A percentile compares a stretch with the other conserved stretches of the same genome.
phyloP scores from a whole-genome alignment of 2,113 vertebrate genomes.

The Trematocara macrostoma region DNA sequence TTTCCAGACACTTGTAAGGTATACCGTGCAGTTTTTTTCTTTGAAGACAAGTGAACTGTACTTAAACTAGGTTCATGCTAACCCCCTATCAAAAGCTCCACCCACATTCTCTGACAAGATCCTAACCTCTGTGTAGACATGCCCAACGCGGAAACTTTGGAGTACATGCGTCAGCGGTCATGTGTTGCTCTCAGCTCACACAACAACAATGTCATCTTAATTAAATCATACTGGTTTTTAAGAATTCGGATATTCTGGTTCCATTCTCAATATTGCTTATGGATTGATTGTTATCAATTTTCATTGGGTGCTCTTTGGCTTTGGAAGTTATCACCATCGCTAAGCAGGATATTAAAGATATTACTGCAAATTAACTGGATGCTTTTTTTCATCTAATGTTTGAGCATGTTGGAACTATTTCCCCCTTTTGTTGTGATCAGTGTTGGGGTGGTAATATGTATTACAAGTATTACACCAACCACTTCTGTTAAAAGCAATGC shows the following conservation, averaged over 20 bases:
- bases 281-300: neutral
- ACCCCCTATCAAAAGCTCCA: neutral
- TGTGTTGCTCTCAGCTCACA: rapidly evolving
- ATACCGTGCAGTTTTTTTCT: neutral
- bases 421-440: neutral
- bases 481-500: neutral
- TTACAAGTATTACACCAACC: neutral
- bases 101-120: neutral
- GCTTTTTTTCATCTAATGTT: neutral
- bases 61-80: neutral
- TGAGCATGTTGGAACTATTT: neutral
- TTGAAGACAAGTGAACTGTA: neutral
- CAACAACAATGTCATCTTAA: neutral
- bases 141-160: neutral
- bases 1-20: neutral
- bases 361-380: neutral
- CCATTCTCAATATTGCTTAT: neutral
- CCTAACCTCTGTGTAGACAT: neutral
- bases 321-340: neutral
- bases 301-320: neutral
- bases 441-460: neutral
- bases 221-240: neutral
- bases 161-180: neutral
- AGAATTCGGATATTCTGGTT: neutral
- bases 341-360: neutral